Evolutionary conservation across 2,113 vertebrate genomes (phyloP).

Genomic region (Chloebia gouldiae): DNA sequence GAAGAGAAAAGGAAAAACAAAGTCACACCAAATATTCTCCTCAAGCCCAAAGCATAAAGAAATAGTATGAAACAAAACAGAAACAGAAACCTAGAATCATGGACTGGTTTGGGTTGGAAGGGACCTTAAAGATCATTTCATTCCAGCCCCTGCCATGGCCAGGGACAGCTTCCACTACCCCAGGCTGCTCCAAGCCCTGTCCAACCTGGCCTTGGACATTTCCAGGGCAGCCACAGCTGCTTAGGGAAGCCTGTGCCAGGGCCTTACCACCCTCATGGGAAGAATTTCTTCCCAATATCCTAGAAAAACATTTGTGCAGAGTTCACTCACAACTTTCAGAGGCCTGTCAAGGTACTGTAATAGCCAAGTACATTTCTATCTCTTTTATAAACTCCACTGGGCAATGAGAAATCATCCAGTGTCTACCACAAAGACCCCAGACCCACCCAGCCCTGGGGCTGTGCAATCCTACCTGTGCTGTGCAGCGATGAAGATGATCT

Average conservation of each 20-base stretch:
- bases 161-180: background rate
- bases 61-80: background rate
- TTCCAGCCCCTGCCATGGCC: background rate
- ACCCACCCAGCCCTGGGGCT: background rate
- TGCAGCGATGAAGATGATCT: conserved; percentile 88
- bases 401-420: background rate
- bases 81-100: background rate
- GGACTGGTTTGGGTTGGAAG: background rate
- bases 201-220: background rate
- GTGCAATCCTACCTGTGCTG: conserved; percentile 81
- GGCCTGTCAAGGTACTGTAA: background rate
- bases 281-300: background rate
- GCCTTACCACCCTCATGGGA: background rate
- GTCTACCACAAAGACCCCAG: background rate
- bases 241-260: background rate
- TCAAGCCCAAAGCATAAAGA: background rate
- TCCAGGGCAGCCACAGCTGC: background rate
- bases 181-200: background rate
- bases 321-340: background rate
- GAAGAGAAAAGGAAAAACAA: conserved; percentile 2
- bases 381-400: background rate
- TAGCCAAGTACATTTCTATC: background rate
- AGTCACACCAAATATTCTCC: background rate
- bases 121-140: background rate
- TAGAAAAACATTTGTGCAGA: background rate